A percentile compares a stretch with the other conserved stretches of the same genome.
These are phyloP conservation scores for Porphyrio hochstetteri DNA, from an alignment of 2,113 vertebrate species.

Conservation along the genomic window DNA sequence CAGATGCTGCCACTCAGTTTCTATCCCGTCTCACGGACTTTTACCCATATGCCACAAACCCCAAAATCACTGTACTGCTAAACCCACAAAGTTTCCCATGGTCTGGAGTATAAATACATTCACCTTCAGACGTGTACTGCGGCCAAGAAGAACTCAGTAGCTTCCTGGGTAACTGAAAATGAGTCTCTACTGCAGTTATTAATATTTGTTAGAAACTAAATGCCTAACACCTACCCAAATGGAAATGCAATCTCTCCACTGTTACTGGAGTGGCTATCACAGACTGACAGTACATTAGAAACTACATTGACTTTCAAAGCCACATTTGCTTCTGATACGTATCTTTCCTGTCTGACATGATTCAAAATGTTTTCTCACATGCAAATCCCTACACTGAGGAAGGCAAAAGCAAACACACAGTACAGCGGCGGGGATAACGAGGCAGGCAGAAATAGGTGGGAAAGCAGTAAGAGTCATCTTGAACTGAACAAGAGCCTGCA, in stretches of 20 bases:
- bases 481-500: not conserved
- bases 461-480: not conserved
- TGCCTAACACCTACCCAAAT: not conserved
- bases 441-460: not conserved
- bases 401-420: not conserved
- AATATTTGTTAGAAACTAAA: not conserved
- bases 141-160: not conserved
- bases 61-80: not conserved
- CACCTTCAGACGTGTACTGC: not conserved
- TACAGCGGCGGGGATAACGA: not conserved
- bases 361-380: not conserved
- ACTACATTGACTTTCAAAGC: slow-evolving; percentile 4
- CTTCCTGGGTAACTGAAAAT: not conserved
- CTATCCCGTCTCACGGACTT: not conserved
- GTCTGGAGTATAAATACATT: not conserved
- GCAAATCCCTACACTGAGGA: not conserved
- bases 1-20: not conserved
- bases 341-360: not conserved
- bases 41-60: not conserved
- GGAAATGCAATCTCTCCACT: not conserved
- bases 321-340: not conserved
- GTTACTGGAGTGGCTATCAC: not conserved
- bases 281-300: not conserved
- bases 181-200: not conserved
- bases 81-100: not conserved